Percentiles rank a stretch among this genome's conserved stretches.
Conservation (phyloP, 2,797 vertebrate species). For the Channa striata region DNA sequence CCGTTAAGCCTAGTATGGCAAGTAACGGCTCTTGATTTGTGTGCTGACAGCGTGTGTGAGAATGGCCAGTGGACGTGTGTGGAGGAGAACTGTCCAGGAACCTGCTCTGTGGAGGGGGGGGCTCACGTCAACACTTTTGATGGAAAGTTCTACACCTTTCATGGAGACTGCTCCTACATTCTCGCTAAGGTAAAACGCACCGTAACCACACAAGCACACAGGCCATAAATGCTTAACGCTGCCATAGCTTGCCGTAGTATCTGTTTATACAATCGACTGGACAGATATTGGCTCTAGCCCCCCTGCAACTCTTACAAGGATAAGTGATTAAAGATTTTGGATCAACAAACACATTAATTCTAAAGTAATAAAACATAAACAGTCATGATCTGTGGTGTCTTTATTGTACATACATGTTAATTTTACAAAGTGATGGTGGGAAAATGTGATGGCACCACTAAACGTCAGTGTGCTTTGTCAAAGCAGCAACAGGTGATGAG, state of each 20-base stretch:
- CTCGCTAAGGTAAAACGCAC: constrained; percentile 70
- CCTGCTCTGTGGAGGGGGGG: constrained; percentile 88
- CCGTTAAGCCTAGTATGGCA: background rate
- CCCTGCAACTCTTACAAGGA: too few relatives aligned
- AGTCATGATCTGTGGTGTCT: too few relatives aligned
- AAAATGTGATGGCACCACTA: too few relatives aligned
- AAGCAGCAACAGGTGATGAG: too few relatives aligned
- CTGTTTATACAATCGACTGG: background rate
- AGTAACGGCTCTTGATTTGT: constrained; percentile 32
- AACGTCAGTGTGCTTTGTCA: too few relatives aligned
- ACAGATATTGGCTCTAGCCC: background rate
- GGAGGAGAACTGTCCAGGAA: constrained; percentile 83
- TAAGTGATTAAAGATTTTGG: too few relatives aligned
- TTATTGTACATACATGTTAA: too few relatives aligned
- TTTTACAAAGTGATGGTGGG: too few relatives aligned
- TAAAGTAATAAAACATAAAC: too few relatives aligned
- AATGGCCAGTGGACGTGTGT: constrained; percentile 86
- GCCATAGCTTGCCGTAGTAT: too few relatives aligned
- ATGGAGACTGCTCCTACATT: constrained; percentile 87
- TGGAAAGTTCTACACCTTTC: constrained; percentile 84
- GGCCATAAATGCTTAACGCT: background rate
- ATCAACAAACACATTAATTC: too few relatives aligned
- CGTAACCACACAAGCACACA: background rate
- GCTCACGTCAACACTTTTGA: constrained; percentile 87
- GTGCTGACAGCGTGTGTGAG: constrained; percentile 70